These are phyloP conservation scores for Morone saxatilis DNA, from an alignment of 2,113 vertebrate genomes.

Conservation along the genomic window DNA sequence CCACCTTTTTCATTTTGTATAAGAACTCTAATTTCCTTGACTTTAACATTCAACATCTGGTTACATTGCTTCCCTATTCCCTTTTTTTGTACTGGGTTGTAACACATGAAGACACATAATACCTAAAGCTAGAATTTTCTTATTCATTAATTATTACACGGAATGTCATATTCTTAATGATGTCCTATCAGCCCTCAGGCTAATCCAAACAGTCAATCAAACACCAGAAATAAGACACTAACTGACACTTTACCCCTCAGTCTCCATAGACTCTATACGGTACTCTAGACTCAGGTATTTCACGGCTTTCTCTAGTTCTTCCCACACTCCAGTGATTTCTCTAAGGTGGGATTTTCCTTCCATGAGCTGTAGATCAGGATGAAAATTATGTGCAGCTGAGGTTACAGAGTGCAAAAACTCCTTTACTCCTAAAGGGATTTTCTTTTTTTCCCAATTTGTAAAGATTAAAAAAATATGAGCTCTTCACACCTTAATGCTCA, in stretches of 20 bases:
- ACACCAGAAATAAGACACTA: background rate
- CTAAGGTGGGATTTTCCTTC: slow-evolving; percentile 32
- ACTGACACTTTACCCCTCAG: background rate
- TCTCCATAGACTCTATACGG: background rate
- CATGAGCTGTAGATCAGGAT: slow-evolving; percentile 46
- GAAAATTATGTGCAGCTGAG: slow-evolving; percentile 42
- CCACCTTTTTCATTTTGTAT: too few relatives aligned
- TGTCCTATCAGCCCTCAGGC: background rate
- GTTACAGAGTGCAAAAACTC: slow-evolving; percentile 29
- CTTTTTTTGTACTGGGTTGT: too few relatives aligned
- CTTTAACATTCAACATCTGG: too few relatives aligned
- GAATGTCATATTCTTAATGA: background rate
- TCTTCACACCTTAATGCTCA: slow-evolving; percentile 5
- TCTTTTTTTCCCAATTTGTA: slow-evolving; percentile 19
- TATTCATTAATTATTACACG: background rate
- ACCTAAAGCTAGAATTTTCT: background rate
- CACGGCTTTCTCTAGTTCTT: background rate
- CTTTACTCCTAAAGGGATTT: slow-evolving; percentile 32
- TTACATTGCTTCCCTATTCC: too few relatives aligned
- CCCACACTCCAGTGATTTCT: slow-evolving; percentile 35
- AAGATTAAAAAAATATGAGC: slow-evolving; percentile 43
- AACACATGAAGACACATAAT: background rate
- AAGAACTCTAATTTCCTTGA: too few relatives aligned
- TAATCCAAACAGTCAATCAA: slow-evolving; percentile 6
- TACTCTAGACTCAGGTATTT: background rate